Evolutionary conservation across 2,888 invertebrate genomes (phyloP).

Genomic region (Agrypnus murinus): DNA sequence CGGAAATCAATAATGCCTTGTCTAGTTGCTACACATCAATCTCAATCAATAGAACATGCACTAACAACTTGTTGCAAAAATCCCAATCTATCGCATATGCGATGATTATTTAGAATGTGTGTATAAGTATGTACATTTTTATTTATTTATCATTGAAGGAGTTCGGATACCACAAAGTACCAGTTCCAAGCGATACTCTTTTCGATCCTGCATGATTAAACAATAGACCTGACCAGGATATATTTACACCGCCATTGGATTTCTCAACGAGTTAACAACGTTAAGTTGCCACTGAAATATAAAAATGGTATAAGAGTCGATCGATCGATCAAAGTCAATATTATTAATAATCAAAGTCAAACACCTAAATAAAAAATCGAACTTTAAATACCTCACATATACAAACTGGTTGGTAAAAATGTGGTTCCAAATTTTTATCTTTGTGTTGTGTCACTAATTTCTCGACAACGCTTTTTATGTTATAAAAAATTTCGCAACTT

Average conservation of each 20-base stretch:
- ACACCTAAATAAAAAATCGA: slow-evolving; percentile 58
- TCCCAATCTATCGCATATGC: not conserved
- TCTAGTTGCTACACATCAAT: slow-evolving; percentile 7
- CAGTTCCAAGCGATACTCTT: slow-evolving; percentile 20
- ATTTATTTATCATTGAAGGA: not conserved
- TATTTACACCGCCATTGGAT: slow-evolving; percentile 33
- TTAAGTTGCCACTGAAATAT: slow-evolving; percentile 59
- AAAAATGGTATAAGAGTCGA: slow-evolving; percentile 61
- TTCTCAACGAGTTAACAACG: slow-evolving; percentile 3
- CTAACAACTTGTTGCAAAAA: slow-evolving; percentile 23
- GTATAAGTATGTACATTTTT: too few species aligned
- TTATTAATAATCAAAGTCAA: slow-evolving; percentile 71
- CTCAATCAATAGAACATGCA: slow-evolving; percentile 17
- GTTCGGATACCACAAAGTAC: not conserved
- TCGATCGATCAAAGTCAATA: slow-evolving; percentile 71
- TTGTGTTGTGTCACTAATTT: slow-evolving; percentile 31
- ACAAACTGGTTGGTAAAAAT: slow-evolving; percentile 40
- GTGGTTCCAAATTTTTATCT: slow-evolving; percentile 37
- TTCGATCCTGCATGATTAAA: slow-evolving; percentile 26
- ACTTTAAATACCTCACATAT: slow-evolving; percentile 50
- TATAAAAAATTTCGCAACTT: too few species aligned
- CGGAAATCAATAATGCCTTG: too few species aligned
- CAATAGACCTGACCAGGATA: slow-evolving; percentile 17
- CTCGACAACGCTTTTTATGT: not conserved
- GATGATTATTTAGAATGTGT: slow-evolving; percentile 5